phyloP scores from a whole-genome alignment of 2,113 vertebrate genomes.

The Otocyon megalotis region DNA sequence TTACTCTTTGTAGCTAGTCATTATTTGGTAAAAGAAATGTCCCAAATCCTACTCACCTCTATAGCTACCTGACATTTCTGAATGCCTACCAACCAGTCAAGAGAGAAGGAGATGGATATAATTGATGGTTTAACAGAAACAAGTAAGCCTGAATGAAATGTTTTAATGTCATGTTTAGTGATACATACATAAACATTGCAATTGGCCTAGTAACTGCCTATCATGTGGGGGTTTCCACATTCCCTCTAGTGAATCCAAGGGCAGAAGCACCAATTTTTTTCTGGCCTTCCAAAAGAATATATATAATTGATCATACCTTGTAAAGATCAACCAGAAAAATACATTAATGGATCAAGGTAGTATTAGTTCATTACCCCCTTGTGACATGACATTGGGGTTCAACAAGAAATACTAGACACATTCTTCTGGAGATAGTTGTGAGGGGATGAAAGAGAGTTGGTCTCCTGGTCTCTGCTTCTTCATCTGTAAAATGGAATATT shows the following conservation, averaged over 20 bases:
- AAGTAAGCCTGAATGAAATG: not conserved
- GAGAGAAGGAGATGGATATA: not conserved
- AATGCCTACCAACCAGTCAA: not conserved
- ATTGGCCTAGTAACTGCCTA: not conserved
- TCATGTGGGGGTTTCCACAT: not conserved
- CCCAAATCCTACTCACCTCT: not conserved
- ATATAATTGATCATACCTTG: not conserved
- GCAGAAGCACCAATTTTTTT: not conserved
- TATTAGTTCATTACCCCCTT: not conserved
- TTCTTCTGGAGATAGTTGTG: not conserved
- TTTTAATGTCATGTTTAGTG: not conserved
- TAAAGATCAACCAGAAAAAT: not conserved
- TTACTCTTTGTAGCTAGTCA: not conserved
- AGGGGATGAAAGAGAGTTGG: not conserved
- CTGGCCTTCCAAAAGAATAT: not conserved
- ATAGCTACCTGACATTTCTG: not conserved
- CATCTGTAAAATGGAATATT: not conserved
- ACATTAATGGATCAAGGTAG: not conserved
- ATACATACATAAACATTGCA: not conserved
- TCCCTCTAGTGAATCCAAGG: not conserved
- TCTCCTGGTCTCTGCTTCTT: not conserved
- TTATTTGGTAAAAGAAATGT: not conserved
- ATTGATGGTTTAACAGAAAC: not conserved
- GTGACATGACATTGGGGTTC: fast-evolving
- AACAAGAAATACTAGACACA: not conserved